Percentiles rank a stretch among this genome's conserved stretches.
phyloP scores from a whole-genome alignment of 2,797 vertebrate species.

The Anomalospiza imberbis region DNA sequence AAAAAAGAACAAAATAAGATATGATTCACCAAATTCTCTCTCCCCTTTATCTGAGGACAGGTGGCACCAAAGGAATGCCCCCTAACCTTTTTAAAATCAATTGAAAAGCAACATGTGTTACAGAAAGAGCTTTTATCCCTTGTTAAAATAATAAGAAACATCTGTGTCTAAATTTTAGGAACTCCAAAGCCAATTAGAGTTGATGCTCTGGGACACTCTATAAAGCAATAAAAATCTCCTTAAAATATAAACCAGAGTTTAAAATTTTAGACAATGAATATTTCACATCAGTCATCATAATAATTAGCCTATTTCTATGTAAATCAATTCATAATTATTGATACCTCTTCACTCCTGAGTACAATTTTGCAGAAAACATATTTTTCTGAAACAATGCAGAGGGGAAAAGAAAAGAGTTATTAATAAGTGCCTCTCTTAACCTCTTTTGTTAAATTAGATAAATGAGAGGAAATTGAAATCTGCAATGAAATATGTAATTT shows the following conservation, averaged over 20 bases:
- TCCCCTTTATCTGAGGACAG: neutral
- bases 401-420: neutral
- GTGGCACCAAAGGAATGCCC: neutral
- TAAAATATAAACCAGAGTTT: neutral
- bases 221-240: neutral
- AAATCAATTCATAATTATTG: conserved; percentile 64
- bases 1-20: neutral
- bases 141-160: neutral
- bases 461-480: conserved; percentile 24
- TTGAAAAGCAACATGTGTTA: neutral
- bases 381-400: neutral
- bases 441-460: conserved; percentile 22
- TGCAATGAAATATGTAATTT: neutral
- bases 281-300: conserved; percentile 29
- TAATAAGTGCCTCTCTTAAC: conserved; percentile 14
- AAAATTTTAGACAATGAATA: conserved; percentile 50
- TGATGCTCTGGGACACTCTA: neutral
- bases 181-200: neutral
- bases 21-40: neutral
- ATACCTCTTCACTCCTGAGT: conserved; percentile 40
- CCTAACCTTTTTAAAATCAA: neutral
- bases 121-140: neutral
- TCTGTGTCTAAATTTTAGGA: neutral
- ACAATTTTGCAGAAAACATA: neutral
- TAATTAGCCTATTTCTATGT: conserved; percentile 52